Conservation (phyloP, 2,797 vertebrate species). For the Acipenser ruthenus region DNA sequence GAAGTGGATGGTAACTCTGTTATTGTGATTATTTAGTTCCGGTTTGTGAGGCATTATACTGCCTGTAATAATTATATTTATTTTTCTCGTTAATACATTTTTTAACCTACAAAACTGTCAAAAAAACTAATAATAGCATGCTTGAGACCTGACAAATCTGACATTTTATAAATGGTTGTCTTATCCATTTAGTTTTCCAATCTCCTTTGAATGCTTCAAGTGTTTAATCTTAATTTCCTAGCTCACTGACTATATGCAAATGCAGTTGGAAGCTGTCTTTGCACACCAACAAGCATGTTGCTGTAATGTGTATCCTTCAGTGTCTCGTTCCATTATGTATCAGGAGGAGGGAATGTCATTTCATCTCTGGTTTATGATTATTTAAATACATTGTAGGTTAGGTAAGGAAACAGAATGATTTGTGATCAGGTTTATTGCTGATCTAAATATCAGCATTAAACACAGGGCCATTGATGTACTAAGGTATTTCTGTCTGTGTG, state of each 20-base stretch:
- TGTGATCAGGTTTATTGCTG: background rate
- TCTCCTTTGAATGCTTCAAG: background rate
- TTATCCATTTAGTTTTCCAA: background rate
- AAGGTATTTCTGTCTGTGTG: too few species aligned
- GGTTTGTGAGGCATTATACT: background rate
- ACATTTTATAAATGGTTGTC: background rate
- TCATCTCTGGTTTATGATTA: background rate
- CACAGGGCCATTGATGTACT: too few species aligned
- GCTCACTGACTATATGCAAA: background rate
- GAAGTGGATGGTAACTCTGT: background rate
- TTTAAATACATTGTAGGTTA: background rate
- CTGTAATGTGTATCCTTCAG: background rate
- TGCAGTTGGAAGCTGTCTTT: background rate
- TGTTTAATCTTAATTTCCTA: conserved; percentile 1
- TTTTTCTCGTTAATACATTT: background rate
- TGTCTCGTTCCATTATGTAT: background rate
- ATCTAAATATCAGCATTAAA: background rate
- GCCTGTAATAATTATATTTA: background rate
- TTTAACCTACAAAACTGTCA: background rate
- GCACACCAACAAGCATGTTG: background rate
- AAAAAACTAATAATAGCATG: background rate
- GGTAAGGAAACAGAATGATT: background rate
- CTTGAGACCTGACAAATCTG: background rate
- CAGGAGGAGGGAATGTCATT: background rate
- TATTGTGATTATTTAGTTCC: background rate